Evolutionary conservation across 53 echinoderm and acorn worm genomes (phyloP).

Genomic region (Paracentrotus lividus): DNA sequence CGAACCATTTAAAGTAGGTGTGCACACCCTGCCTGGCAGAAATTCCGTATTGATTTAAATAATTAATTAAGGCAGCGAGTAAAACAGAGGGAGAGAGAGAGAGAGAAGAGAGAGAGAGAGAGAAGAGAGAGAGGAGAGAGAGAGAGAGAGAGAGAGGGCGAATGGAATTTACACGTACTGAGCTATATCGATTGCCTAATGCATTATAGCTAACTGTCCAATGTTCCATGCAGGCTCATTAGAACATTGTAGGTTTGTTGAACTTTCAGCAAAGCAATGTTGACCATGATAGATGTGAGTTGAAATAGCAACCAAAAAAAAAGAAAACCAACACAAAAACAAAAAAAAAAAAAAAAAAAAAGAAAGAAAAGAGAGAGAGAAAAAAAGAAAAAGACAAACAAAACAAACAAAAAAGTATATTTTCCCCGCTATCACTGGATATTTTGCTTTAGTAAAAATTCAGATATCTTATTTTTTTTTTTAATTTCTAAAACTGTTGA

Average conservation of each 20-base stretch:
- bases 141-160: background rate
- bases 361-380: too few species aligned
- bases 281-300: too few species aligned
- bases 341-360: too few species aligned
- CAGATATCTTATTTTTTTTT: too few species aligned
- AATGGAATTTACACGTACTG: slow-evolving; percentile 3
- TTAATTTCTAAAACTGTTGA: too few species aligned
- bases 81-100: background rate
- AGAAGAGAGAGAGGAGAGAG: background rate
- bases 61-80: slow-evolving; percentile 55
- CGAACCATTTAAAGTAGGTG: slow-evolving; percentile 45
- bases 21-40: slow-evolving; percentile 43
- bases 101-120: slow-evolving; percentile 12
- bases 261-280: too few species aligned
- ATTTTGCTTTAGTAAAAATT: too few species aligned
- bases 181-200: background rate
- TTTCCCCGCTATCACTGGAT: too few species aligned
- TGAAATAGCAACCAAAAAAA: too few species aligned
- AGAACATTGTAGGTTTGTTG: slow-evolving; percentile 20
- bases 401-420: too few species aligned
- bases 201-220: background rate
- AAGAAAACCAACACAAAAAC: too few species aligned
- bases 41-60: slow-evolving; percentile 57
- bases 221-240: background rate
- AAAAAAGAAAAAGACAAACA: too few species aligned